phyloP scores from a whole-genome alignment of 2,888 invertebrate genomes.

The Branchellion lobata region DNA sequence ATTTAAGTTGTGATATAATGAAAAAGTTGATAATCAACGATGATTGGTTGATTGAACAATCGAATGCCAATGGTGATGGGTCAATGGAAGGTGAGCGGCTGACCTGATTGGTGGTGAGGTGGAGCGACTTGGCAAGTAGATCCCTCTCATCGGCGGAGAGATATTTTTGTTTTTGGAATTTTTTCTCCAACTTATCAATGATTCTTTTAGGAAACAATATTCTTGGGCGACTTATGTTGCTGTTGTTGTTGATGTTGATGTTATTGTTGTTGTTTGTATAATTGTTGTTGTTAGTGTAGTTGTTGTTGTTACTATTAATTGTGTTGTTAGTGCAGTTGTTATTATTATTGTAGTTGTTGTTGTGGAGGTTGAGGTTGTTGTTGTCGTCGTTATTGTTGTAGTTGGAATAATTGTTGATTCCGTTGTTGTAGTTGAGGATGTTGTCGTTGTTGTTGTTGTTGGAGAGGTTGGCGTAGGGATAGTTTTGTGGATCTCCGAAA shows the following conservation, averaged over 20 bases:
- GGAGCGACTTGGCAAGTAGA: slow-evolving; percentile 32
- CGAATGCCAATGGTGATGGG: too few relatives aligned
- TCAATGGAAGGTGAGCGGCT: too few relatives aligned
- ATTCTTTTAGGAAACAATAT: slow-evolving; percentile 28
- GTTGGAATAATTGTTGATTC: neutral
- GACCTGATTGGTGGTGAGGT: slow-evolving; percentile 34
- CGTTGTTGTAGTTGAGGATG: neutral
- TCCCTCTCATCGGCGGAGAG: slow-evolving; percentile 31
- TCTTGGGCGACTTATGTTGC: neutral
- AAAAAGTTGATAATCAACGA: too few relatives aligned
- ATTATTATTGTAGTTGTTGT: neutral
- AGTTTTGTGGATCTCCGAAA: neutral
- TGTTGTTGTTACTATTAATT: too few relatives aligned
- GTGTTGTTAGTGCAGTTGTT: too few relatives aligned
- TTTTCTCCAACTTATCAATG: slow-evolving; percentile 27
- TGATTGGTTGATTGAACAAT: too few relatives aligned
- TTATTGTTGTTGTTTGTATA: neutral
- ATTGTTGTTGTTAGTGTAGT: too few relatives aligned
- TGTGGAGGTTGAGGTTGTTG: slow-evolving; percentile 5
- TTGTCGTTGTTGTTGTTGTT: neutral
- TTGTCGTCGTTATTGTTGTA: neutral
- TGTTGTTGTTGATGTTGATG: neutral
- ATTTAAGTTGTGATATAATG: too few relatives aligned
- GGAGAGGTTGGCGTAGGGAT: neutral
- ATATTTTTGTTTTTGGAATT: slow-evolving; percentile 37